A percentile compares a stretch with the other conserved stretches of the same genome.
These are phyloP conservation scores for Onychostruthus taczanowskii DNA, from an alignment of 2,113 vertebrate species.

Conservation along the genomic window DNA sequence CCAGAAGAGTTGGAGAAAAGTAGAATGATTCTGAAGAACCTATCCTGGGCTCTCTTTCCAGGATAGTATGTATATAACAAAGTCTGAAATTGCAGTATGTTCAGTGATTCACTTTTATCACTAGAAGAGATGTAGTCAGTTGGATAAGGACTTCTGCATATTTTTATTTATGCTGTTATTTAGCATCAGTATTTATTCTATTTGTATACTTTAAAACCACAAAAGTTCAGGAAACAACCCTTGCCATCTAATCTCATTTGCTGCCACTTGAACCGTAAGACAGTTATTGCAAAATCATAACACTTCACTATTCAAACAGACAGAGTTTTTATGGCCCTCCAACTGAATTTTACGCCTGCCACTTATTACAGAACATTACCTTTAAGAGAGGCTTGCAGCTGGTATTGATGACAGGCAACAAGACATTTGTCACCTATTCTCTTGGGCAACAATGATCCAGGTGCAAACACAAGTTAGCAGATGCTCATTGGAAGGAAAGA, in stretches of 20 bases:
- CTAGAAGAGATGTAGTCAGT: background rate
- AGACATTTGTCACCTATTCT: constrained; percentile 20
- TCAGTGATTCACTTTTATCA: background rate
- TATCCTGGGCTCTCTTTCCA: background rate
- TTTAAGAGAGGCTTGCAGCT: constrained; percentile 52
- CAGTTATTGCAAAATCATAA: constrained; percentile 63
- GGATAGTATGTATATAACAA: background rate
- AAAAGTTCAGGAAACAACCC: constrained; percentile 16
- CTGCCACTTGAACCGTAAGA: constrained; percentile 35
- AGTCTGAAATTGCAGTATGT: background rate
- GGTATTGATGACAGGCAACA: constrained; percentile 28
- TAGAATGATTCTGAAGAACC: background rate
- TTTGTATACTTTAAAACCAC: background rate
- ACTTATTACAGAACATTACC: constrained; percentile 8
- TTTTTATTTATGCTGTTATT: constrained; percentile 10
- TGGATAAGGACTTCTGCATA: background rate
- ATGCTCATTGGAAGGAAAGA: background rate
- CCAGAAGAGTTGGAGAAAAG: background rate
- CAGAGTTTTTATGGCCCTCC: constrained; percentile 46
- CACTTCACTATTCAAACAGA: constrained; percentile 59
- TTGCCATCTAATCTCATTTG: constrained; percentile 15
- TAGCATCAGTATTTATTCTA: background rate
- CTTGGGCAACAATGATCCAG: background rate
- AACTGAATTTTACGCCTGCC: constrained; percentile 51
- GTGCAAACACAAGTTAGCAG: constrained; percentile 39